A percentile compares a stretch with the other conserved stretches of the same genome.
Conservation (phyloP, 2,888 invertebrate genomes). For the Heliconius aoede region DNA sequence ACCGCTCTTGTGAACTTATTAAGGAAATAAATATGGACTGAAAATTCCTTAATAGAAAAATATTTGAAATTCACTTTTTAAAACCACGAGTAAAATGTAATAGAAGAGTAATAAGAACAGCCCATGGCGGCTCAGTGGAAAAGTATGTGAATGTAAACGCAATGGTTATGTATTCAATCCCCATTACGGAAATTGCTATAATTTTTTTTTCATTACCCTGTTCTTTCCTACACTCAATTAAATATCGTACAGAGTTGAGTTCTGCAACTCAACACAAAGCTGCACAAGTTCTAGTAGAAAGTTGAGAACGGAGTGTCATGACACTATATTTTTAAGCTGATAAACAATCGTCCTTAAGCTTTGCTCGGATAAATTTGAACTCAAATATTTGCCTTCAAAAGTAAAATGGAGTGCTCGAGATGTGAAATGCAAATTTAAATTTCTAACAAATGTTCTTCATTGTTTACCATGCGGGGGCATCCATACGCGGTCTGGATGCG, state of each 20-base stretch:
- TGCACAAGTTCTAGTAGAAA: no score
- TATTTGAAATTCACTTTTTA: background rate
- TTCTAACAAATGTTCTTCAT: constrained; percentile 8
- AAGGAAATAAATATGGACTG: constrained; percentile 13
- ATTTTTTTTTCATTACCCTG: no score
- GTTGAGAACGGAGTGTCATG: background rate
- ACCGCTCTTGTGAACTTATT: constrained; percentile 15
- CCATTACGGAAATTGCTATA: no score
- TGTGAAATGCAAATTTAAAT: constrained; percentile 8
- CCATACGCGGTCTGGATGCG: background rate
- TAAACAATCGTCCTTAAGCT: background rate
- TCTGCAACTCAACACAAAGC: no score
- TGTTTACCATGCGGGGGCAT: constrained; percentile 3
- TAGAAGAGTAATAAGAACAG: no score
- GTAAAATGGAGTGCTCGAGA: constrained; percentile 8
- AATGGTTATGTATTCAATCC: no score
- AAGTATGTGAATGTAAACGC: no score
- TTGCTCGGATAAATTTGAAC: background rate
- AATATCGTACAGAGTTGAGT: no score
- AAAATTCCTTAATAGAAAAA: background rate
- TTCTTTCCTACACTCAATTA: no score
- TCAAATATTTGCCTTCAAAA: constrained; percentile 5
- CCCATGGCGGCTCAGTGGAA: no score
- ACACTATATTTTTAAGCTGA: background rate
- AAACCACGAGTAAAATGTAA: no score